Percentiles rank a stretch among this genome's conserved stretches.
Conservation (phyloP, 2,113 vertebrate species). For the Cebidichthys violaceus region DNA sequence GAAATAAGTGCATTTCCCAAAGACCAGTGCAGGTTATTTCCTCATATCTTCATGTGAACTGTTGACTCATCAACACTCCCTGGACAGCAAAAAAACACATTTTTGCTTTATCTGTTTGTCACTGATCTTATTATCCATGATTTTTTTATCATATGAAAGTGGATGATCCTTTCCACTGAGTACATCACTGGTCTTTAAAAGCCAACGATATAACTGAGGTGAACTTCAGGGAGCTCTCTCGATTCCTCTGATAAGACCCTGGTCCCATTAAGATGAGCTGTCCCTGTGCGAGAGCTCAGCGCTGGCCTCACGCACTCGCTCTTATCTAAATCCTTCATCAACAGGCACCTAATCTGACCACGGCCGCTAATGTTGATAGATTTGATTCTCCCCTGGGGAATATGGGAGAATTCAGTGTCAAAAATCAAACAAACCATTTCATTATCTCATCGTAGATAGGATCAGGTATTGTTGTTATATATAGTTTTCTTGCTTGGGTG, state of each 20-base stretch:
- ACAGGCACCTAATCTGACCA: slow-evolving; percentile 74
- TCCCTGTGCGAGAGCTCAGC: slow-evolving; percentile 52
- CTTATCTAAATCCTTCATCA: slow-evolving; percentile 82
- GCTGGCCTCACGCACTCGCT: slow-evolving; percentile 67
- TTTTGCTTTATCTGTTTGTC: neutral
- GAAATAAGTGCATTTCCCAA: neutral
- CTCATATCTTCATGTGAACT: neutral
- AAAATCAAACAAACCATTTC: slow-evolving; percentile 36
- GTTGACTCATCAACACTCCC: slow-evolving; percentile 1
- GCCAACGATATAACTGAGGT: slow-evolving; percentile 62
- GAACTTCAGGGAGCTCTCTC: slow-evolving; percentile 79
- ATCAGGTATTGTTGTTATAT: neutral
- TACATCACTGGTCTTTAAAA: slow-evolving; percentile 36
- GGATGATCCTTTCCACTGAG: slow-evolving; percentile 31
- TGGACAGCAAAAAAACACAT: neutral
- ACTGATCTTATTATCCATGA: neutral
- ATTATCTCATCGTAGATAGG: slow-evolving; percentile 1
- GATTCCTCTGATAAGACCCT: slow-evolving; percentile 76
- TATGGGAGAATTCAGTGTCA: slow-evolving; percentile 35
- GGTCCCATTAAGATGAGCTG: slow-evolving; percentile 62
- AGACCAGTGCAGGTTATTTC: neutral
- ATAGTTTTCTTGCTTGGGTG: neutral
- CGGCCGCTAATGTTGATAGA: slow-evolving; percentile 70
- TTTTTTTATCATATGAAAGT: slow-evolving; percentile 37
- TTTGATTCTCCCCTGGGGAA: slow-evolving; percentile 54